A percentile compares a stretch with the other conserved stretches of the same genome.
These are phyloP conservation scores for Benitochromis conjunctus DNA, from an alignment of 2,113 vertebrate species.

Conservation along the genomic window DNA sequence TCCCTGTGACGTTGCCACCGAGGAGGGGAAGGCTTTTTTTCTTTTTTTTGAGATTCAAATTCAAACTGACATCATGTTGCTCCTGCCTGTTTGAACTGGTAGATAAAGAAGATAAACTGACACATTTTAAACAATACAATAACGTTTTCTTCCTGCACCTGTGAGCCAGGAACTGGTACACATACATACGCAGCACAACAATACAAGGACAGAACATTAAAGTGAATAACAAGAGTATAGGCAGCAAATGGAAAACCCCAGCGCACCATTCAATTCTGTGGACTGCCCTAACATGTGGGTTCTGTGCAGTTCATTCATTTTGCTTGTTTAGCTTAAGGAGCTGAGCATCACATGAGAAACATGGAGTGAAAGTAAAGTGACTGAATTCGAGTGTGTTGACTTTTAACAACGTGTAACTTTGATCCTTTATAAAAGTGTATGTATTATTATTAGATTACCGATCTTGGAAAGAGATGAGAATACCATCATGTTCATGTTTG, in stretches of 20 bases:
- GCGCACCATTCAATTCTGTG: background rate
- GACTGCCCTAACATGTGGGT: background rate
- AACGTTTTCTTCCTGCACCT: background rate
- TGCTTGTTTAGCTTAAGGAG: background rate
- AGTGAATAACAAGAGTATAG: background rate
- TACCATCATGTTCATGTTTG: background rate
- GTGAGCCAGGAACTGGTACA: background rate
- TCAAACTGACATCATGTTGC: conserved; percentile 44
- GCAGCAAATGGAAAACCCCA: background rate
- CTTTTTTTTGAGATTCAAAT: conserved; percentile 40
- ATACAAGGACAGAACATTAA: background rate
- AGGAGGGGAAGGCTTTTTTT: background rate
- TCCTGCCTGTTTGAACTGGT: conserved; percentile 10
- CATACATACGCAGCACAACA: background rate
- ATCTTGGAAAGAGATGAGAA: background rate
- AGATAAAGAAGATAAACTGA: conserved; percentile 4
- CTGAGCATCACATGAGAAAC: background rate
- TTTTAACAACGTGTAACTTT: background rate
- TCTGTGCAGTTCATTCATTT: background rate
- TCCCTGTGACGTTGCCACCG: background rate
- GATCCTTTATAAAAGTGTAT: background rate
- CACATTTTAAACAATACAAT: background rate
- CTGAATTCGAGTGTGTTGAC: background rate
- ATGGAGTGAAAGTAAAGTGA: background rate
- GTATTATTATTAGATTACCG: background rate